phyloP scores from a whole-genome alignment of 2,113 vertebrate genomes.

The Bos javanicus region DNA sequence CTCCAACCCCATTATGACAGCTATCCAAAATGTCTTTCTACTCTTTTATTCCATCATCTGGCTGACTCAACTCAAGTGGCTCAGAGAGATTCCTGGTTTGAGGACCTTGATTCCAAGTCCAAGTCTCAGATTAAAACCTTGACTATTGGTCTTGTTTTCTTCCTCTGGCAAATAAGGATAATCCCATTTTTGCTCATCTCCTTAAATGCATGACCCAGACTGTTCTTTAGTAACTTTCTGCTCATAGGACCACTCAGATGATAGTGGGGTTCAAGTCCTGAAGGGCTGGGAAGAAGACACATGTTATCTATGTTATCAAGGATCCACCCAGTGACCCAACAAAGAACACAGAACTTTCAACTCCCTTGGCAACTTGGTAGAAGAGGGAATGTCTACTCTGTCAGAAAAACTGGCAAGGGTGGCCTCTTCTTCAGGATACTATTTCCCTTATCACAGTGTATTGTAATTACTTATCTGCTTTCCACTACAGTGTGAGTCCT shows the following conservation, averaged over 20 bases:
- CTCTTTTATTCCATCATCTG: neutral
- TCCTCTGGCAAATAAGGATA: neutral
- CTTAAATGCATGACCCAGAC: neutral
- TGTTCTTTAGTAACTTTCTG: neutral
- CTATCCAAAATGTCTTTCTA: neutral
- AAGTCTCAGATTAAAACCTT: neutral
- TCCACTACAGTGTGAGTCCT: neutral
- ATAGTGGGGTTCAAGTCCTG: neutral
- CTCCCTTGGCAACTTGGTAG: neutral
- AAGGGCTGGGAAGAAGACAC: neutral
- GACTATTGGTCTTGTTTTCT: neutral
- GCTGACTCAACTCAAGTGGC: neutral
- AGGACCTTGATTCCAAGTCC: neutral
- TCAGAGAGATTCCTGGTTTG: neutral
- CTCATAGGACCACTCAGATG: neutral
- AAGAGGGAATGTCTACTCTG: neutral
- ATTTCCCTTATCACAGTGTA: neutral
- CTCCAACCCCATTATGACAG: neutral
- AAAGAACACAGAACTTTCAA: neutral
- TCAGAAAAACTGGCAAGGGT: constrained; percentile 2
- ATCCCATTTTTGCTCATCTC: neutral
- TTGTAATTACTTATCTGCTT: constrained; percentile 6
- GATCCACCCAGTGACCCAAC: neutral
- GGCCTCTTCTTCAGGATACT: neutral
- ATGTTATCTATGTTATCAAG: neutral